Evolutionary conservation across 1,140 invertebrate species (phyloP), one percentile per base, ranked within the genome.

Genomic region (Heliconius eleuchia): DNA sequence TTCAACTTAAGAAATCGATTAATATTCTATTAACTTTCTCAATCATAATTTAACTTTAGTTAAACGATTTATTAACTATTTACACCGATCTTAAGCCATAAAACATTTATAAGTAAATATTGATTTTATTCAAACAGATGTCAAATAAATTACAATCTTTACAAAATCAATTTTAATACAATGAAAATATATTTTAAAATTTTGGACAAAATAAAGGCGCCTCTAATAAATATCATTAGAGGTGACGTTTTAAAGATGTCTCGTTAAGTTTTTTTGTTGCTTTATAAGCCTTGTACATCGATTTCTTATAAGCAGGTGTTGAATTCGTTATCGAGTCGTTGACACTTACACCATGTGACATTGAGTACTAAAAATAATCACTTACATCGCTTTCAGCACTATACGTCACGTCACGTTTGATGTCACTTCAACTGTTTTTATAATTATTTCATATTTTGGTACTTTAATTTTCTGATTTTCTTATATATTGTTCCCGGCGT

Each of bases 281-380:
- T 71, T 30, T 76, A 76, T 77, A 77, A 74, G 74, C 57, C 74
- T 73, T 73, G 71, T 50, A 80, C 80, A 73, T 79, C 76, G 80
- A 79, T 79, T 77, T 78, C 75, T 66, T 78, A 79, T 71, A 50
- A 72, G 73, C 82, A 83, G 82, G 77, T 83, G 79, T 81, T 75
- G 82, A 81, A 77, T 81, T 76, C 79, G 80, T 78, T 76, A 75
- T 57, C 39, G 79, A 85, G 84, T 87, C 85, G 82, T 81, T 87
- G 85, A 87, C 85, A 83, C 84, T 85, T 80, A 72, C 34, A 70
- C 78, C 80, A 86, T 80, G 81, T 86, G 86, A 88, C 85, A 88
- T 88, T 86, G 84, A 82, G 70, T 73, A 83, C 77, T 83, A 84
- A 81, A 85, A 88, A 86, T 88, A 88, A 80, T 66, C 27, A 66